These are phyloP conservation scores for Phymanthus crucifer DNA, from an alignment of 92 coral and sea anemone species.

Conservation along the genomic window DNA sequence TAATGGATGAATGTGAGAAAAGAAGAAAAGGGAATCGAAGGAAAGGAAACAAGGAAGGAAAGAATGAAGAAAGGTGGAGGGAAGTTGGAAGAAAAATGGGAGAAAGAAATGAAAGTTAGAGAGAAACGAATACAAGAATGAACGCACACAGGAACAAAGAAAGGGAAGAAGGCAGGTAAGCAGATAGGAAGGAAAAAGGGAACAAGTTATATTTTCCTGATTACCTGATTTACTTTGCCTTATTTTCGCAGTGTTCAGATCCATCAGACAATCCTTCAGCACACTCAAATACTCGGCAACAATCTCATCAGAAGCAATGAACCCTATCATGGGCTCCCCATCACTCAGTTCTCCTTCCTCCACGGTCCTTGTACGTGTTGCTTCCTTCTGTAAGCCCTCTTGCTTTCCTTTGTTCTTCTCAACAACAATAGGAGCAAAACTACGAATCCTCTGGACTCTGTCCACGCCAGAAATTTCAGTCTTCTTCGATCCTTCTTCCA, in stretches of 20 bases:
- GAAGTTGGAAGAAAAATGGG: neutral
- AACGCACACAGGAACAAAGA: neutral
- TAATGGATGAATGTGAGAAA: too few relatives aligned
- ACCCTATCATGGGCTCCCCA: conserved; percentile 62
- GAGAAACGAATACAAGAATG: neutral
- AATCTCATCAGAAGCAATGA: conserved; percentile 60
- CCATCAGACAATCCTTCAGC: conserved; percentile 68
- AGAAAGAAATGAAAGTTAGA: neutral
- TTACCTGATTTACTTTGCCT: conserved; percentile 50
- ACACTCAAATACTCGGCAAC: conserved; percentile 61
- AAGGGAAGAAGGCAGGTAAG: neutral
- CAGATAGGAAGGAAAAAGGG: neutral
- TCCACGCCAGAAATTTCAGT: neutral
- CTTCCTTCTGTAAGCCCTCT: neutral
- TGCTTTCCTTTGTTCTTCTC: conserved; percentile 11
- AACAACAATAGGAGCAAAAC: neutral
- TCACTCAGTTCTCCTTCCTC: neutral
- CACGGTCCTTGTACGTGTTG: neutral
- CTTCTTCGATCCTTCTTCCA: neutral
- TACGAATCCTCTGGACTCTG: conserved; percentile 1
- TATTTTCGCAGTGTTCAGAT: conserved; percentile 64
- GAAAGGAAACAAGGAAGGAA: too few relatives aligned
- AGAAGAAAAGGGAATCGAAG: too few relatives aligned
- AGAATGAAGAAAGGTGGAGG: too few relatives aligned
- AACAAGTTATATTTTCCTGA: neutral